Conservation (phyloP, 2,797 vertebrate species). For the Tiaroga cobitis region DNA sequence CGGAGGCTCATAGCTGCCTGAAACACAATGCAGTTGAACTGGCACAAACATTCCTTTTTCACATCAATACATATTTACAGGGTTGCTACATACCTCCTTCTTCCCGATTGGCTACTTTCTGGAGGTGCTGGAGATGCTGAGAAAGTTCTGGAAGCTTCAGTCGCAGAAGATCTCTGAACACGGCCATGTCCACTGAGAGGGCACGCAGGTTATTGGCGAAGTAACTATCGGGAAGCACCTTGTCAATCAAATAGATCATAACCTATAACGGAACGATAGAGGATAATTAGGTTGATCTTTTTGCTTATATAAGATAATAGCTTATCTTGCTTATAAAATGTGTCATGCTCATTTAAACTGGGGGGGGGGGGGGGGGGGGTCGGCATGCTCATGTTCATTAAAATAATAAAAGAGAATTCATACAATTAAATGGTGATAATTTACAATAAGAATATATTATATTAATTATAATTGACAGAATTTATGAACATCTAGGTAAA, state of each 20-base stretch:
- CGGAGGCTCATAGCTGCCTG: constrained; percentile 96
- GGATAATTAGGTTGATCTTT: neutral
- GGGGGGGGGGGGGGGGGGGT: too few species aligned
- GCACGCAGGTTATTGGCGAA: constrained; percentile 98
- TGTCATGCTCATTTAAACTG: neutral
- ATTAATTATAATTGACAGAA: neutral
- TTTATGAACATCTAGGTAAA: constrained; percentile 58
- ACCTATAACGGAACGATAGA: constrained; percentile 77
- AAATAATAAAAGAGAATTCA: neutral
- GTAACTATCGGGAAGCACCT: constrained; percentile 97
- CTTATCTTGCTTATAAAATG: neutral
- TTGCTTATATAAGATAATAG: neutral
- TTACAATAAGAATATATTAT: too few species aligned
- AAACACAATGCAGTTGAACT: constrained; percentile 43
- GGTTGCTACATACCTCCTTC: constrained; percentile 84
- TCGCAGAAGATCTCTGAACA: constrained; percentile 94
- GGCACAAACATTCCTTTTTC: neutral
- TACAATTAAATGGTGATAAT: neutral
- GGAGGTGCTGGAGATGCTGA: constrained; percentile 91
- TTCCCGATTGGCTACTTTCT: constrained; percentile 91
- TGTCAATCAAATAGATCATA: constrained; percentile 99
- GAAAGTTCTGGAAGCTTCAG: constrained; percentile 93
- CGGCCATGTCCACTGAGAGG: constrained; percentile 98
- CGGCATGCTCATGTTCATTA: too few species aligned
- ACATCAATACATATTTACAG: neutral